Base-by-base conservation (phyloP, 2,113 vertebrate species). In the Antigone vipio region DNA sequence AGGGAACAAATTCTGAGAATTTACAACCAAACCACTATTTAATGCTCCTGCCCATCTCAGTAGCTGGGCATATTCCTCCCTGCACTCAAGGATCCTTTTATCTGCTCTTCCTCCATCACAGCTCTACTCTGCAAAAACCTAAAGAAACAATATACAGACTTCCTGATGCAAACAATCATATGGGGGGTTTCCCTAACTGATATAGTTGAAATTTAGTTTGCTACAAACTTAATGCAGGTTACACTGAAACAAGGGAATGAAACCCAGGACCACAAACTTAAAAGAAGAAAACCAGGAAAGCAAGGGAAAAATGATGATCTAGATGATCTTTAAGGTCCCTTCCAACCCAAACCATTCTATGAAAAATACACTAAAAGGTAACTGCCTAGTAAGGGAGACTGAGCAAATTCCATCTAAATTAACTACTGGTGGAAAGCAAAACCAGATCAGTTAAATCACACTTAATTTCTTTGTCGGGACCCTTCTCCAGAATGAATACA, bases 1-100 rank as follows among this genome's bases (percentile, higher is more conserved):
- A 75, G 34, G 69, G 89, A 96, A 85, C 47, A 91, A 95, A 94
- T 78, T 82, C 64, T 64, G 21, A 94, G 56, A 34, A 68, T 72
- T 49, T 75, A 52, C 62, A 85, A 30, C 32, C 52, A 60, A 74
- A 56, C 29, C 9, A 16, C 23, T 34, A 72, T 32, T 73, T 68
- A 63, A 77, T 0, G 1, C 35, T 78, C 49, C 40, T 60, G 52
- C 34, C 16, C 29, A 52, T 56, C 62, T 87, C 80, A 35, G 52
- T 75, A 58, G 72, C 24, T 62, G 38, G 52, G 30, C 26, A 47
- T 52, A 60, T 63, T 63, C 64, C 38, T 69, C 63, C 15, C 63
- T 84, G 52, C 22, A 13, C 58, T 75, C 68, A 34, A 77, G 16
- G 44, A 56, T 63, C 12, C 3, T 42, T 66, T 84, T 89, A 47